Percentiles rank a stretch among this genome's conserved stretches.
phyloP scores from a whole-genome alignment of 2,797 vertebrate species.

The Premnoplex brunnescens region DNA sequence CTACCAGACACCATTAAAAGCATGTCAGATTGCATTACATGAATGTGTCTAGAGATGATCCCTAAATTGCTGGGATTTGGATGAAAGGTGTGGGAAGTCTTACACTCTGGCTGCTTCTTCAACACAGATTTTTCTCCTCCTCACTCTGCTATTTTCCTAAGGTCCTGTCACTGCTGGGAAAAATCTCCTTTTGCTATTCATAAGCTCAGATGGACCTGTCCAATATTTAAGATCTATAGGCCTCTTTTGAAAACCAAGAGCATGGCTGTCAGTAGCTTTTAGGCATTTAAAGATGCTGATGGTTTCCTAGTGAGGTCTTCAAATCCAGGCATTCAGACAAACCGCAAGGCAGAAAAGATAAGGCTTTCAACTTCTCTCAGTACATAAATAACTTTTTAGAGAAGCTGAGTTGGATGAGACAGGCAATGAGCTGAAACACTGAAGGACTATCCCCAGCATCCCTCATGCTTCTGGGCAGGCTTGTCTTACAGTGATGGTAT shows the following conservation, averaged over 20 bases:
- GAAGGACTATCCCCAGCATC: not conserved
- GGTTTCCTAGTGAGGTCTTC: not conserved
- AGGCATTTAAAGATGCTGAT: not conserved
- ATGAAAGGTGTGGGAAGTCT: not conserved
- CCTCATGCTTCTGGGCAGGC: not conserved
- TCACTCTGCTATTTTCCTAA: not conserved
- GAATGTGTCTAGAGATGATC: not conserved
- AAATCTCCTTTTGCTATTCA: not conserved
- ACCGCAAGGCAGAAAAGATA: not conserved
- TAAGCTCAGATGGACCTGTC: not conserved
- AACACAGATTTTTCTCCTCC: not conserved
- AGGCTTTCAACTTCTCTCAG: not conserved
- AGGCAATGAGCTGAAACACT: not conserved
- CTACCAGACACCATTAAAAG: not conserved
- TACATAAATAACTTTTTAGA: not conserved
- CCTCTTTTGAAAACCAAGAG: not conserved
- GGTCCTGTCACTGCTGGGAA: not conserved
- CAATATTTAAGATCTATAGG: not conserved
- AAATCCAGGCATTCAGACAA: not conserved
- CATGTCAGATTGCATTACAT: rapidly evolving
- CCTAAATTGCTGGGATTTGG: not conserved
- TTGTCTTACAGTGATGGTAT: not conserved
- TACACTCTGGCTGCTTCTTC: not conserved
- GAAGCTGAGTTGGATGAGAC: not conserved
- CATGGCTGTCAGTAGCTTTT: not conserved